Evolutionary conservation across 2,888 invertebrate genomes (phyloP).

Genomic region (Rhagium mordax): DNA sequence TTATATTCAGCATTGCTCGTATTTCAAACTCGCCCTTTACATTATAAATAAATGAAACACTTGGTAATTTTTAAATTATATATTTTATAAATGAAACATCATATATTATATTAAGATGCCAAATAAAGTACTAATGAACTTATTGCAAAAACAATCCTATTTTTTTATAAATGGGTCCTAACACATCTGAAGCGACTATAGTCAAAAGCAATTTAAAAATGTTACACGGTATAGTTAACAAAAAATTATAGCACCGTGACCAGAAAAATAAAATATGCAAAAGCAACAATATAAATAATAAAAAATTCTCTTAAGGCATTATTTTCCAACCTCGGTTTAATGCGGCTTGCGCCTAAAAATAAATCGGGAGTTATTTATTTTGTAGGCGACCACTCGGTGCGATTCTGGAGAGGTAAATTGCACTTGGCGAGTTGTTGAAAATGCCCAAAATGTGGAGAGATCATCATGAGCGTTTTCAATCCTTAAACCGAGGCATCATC

Average conservation of each 20-base stretch:
- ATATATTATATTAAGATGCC: slow-evolving; percentile 58
- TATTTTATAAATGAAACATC: slow-evolving; percentile 60
- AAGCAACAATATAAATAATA: slow-evolving; percentile 60
- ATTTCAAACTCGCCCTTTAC: too few species aligned
- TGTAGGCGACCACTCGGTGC: slow-evolving; percentile 25
- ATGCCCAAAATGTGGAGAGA: slow-evolving; percentile 54
- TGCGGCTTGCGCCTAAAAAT: slow-evolving; percentile 29
- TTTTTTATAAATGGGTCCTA: slow-evolving; percentile 49
- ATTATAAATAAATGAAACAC: too few species aligned
- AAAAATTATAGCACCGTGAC: slow-evolving; percentile 58
- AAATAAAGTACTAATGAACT: slow-evolving; percentile 56
- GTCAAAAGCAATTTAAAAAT: slow-evolving; percentile 49
- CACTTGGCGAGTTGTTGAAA: slow-evolving; percentile 31
- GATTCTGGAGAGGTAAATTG: slow-evolving; percentile 59
- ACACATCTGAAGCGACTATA: slow-evolving; percentile 50
- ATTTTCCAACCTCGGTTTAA: slow-evolving; percentile 48
- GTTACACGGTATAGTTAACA: slow-evolving; percentile 53
- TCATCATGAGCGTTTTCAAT: slow-evolving; percentile 30
- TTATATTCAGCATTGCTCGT: too few species aligned
- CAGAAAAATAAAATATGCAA: slow-evolving; percentile 59
- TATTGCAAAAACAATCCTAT: slow-evolving; percentile 61
- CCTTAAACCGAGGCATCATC: slow-evolving; percentile 53
- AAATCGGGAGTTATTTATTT: slow-evolving; percentile 48
- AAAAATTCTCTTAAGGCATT: slow-evolving; percentile 55
- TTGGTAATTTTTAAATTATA: slow-evolving; percentile 43